Base-by-base conservation (phyloP, 2,888 invertebrate genomes). In the Xestia sexstrigata region DNA sequence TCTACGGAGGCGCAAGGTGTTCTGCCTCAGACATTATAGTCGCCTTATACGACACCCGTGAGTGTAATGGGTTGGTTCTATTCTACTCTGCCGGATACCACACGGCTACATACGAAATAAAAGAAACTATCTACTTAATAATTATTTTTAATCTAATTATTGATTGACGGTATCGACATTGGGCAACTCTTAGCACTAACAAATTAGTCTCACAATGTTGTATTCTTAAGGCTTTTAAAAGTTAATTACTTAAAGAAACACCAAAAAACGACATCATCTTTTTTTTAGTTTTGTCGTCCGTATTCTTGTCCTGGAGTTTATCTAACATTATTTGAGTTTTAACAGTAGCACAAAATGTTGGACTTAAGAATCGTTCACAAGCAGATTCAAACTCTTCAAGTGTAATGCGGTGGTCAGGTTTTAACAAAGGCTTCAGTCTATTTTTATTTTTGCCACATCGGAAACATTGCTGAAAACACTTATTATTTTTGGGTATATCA, bases 391-490 rank as follows among this genome's bases (percentile, higher is more conserved):
- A 80, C 20, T 78, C 78, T 30, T 71, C 42, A 30, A 47, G 13
- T n/a, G 71, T 80, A 4, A 78, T 2, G 0, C 15, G 47, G 4
- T 35, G 11, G 5, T 60, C 42, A 23, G 60, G 79, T 69, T 78
- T 79, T 26, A 17, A 39, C 23, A 23, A 0, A n/a, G 4, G 17
- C n/a, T 35, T 77, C 60, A 68, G 15, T 69, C 30, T 60, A 39
- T 20, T 68, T 8, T n/a, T n/a, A 62, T 79, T 78, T 42, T 71
- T 65, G 4, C 80, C 81, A 15, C 78, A 78, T n/a, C 47, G 55
- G 49, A 71, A 47, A 49, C 71, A 80, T 78, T 78, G 80, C 23
- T 80, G n/a, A 23, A 65, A 78, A 49, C 60, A 69, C 47, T 5
- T 1, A 58, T 71, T 78, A 42, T 65, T 78, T 70, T 49, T 58